Base-by-base conservation (phyloP, 2,888 invertebrate species). In the Hydrotaea diabolus region DNA sequence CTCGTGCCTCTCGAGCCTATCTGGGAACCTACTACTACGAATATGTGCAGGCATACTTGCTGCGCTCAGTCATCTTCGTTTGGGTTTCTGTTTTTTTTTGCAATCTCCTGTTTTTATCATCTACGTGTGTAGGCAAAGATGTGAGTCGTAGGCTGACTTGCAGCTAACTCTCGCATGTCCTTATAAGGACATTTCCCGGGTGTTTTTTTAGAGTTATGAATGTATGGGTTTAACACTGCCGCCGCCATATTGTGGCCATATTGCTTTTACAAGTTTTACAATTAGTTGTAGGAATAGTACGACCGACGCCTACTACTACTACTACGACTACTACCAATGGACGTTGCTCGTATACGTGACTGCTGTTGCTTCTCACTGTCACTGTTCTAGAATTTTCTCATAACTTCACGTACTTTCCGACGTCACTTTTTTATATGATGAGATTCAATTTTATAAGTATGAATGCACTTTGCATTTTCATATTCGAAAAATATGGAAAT, bases 201-300 rank as follows among this genome's bases (percentile, higher is more conserved):
- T 31, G 72, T 26, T 82, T 79, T 73, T 78, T 85, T 23, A 5
- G 13, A 46, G 26, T 46, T 64, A 85, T 82, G 85, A 85, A 85
- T 82, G 82, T 77, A 64, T 77, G 62, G 69, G 79, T 79, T 79
- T 53, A 9, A 21, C 21, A 13, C 11, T 4, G 49, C 13, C 59
- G 79, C 77, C 85, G 85, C 85, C 76, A 82, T 66, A 73, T 73
- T 77, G 55, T 73, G 77, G 82, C 85, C 85, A 85, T 85, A 69
- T 85, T 85, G 73, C 26, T 62, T 85, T 77, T 79, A 79, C 66
- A 85, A 79, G 53, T 77, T 80, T 80, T 81, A 84, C 81, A 84
- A 84, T 76, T 59, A 84, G 85, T 85, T 85, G 85, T 85, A 85
- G 82, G 85, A 64, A 82, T 85, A 81, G 76, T 82, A 82, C 62